These are phyloP conservation scores for Psilopsiagon aurifrons DNA, from an alignment of 2,113 vertebrate species.

Conservation along the genomic window DNA sequence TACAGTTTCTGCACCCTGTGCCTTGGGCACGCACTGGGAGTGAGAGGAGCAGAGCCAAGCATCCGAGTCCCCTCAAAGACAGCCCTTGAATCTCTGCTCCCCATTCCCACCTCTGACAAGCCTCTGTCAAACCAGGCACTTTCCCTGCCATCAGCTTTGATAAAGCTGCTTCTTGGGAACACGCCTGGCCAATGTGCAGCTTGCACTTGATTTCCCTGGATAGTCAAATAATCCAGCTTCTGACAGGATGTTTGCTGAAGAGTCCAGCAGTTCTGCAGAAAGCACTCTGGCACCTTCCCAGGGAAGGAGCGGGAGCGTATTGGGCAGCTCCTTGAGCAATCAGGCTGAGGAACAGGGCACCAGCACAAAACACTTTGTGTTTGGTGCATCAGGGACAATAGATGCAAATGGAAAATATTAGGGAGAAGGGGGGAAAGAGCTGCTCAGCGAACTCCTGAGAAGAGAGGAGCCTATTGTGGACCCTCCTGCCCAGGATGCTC, in stretches of 20 bases:
- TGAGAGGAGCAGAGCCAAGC: not conserved
- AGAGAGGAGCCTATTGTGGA: not conserved
- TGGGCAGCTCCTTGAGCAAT: not conserved
- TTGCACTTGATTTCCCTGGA: not conserved
- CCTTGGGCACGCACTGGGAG: not conserved
- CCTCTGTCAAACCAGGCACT: not conserved
- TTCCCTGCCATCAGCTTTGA: not conserved
- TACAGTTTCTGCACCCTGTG: not conserved
- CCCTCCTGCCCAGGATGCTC: not conserved
- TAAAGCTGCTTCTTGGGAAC: conserved; percentile 14
- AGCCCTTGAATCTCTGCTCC: not conserved
- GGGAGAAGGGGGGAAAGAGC: not conserved
- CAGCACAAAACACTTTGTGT: not conserved
- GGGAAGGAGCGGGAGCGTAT: fast-evolving
- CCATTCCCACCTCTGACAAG: not conserved
- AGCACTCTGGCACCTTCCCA: not conserved
- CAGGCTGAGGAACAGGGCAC: not conserved
- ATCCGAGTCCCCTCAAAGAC: not conserved
- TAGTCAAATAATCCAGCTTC: conserved; percentile 14
- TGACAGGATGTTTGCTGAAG: not conserved
- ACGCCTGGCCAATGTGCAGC: not conserved
- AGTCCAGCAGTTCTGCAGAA: not conserved
- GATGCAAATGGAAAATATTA: not conserved
- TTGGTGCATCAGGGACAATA: not conserved
- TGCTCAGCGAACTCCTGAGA: not conserved